These are phyloP conservation scores for Agonum fuliginosum DNA, from an alignment of 2,888 invertebrate genomes.

Conservation along the genomic window DNA sequence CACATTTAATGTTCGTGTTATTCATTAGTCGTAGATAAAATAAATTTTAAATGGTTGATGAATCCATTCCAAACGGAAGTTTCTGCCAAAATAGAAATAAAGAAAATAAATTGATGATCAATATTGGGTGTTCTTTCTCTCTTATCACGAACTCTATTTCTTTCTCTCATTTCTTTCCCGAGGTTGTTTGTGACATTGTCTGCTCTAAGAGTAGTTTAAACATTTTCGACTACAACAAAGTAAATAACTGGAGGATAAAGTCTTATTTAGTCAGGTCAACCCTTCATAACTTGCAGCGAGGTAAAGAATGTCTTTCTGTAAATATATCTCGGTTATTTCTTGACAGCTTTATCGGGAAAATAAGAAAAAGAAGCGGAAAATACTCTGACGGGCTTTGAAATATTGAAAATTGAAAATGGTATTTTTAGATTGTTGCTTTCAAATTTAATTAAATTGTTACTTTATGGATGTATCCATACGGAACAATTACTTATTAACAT, in stretches of 20 bases:
- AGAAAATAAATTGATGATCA: too few species aligned
- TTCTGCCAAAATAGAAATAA: too few species aligned
- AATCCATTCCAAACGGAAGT: too few species aligned
- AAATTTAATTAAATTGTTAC: slow-evolving; percentile 7
- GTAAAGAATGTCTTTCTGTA: slow-evolving; percentile 27
- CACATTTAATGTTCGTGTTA: neutral
- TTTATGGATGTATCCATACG: too few species aligned
- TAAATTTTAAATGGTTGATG: too few species aligned
- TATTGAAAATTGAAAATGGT: slow-evolving; percentile 9
- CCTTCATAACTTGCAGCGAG: slow-evolving; percentile 32
- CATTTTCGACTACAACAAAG: slow-evolving; percentile 11
- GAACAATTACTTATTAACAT: too few species aligned
- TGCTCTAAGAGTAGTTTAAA: slow-evolving; percentile 9
- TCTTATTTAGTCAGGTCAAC: slow-evolving; percentile 31
- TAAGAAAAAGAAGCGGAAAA: neutral
- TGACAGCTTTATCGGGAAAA: slow-evolving; percentile 32
- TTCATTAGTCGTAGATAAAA: too few species aligned
- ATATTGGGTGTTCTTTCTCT: neutral
- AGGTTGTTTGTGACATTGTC: neutral
- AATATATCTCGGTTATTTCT: slow-evolving; percentile 41
- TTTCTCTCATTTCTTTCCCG: neutral
- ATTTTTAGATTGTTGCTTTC: slow-evolving; percentile 9
- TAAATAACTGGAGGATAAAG: slow-evolving; percentile 27
- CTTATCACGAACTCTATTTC: neutral
- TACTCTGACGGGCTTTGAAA: neutral